These are phyloP conservation scores for Eurosta solidaginis DNA, from an alignment of 1,140 invertebrate genomes.

Conservation along the genomic window DNA sequence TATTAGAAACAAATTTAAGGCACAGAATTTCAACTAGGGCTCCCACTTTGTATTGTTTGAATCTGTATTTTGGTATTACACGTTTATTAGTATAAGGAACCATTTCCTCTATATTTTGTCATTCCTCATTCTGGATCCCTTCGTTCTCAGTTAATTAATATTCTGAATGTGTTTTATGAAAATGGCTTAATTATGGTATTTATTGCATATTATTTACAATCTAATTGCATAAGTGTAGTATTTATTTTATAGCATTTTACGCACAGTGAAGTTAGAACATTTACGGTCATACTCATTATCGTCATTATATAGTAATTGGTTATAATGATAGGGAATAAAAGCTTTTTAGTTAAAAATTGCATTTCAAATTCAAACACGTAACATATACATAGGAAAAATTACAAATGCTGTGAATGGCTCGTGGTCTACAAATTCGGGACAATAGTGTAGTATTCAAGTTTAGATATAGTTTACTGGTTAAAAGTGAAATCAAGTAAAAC, in stretches of 20 bases:
- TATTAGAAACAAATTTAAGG: no score
- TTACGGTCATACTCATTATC: slow-evolving; percentile 4
- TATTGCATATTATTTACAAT: slow-evolving; percentile 13
- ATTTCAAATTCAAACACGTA: not conserved
- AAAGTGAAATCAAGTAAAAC: no score
- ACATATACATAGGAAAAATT: not conserved
- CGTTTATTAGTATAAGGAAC: no score
- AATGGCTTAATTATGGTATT: slow-evolving; percentile 16
- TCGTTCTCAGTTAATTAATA: not conserved
- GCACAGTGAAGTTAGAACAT: not conserved
- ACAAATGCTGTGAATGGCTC: not conserved
- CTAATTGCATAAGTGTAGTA: not conserved
- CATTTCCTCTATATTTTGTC: not conserved
- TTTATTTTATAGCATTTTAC: not conserved
- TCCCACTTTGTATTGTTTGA: not conserved
- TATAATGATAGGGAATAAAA: not conserved
- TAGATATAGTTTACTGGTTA: no score
- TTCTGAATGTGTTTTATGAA: not conserved
- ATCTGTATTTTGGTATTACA: no score
- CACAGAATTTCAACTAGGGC: no score
- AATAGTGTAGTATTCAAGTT: no score
- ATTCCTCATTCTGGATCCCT: not conserved
- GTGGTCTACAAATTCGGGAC: not conserved
- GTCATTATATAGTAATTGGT: not conserved
- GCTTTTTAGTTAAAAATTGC: not conserved